These are phyloP conservation scores for Acropternis orthonyx DNA, from an alignment of 2,797 vertebrate genomes.

Conservation along the genomic window DNA sequence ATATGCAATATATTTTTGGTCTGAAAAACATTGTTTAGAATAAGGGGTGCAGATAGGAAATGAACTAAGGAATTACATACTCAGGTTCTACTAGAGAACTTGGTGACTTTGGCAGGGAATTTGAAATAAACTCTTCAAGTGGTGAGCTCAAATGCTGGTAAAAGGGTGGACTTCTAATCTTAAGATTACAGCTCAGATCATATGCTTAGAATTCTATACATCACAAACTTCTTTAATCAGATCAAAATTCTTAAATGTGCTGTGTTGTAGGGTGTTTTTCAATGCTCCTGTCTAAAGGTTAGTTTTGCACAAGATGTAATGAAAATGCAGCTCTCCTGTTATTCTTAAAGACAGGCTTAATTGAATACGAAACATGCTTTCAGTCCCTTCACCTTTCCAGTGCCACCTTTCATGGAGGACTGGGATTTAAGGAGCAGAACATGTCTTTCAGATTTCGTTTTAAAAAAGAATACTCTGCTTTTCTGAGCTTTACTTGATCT, in stretches of 20 bases:
- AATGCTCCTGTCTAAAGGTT: not conserved
- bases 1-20: not conserved
- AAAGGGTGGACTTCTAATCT: not conserved
- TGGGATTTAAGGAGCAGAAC: not conserved
- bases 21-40: not conserved
- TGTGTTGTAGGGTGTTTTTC: not conserved
- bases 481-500: not conserved
- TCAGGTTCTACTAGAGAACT: not conserved
- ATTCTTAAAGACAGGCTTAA: not conserved
- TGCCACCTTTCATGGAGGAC: not conserved
- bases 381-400: not conserved
- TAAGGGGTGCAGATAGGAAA: not conserved
- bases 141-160: not conserved
- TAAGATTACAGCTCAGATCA: not conserved
- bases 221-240: not conserved
- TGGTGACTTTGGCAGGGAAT: not conserved
- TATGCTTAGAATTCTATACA: not conserved
- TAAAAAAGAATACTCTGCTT: not conserved
- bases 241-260: not conserved
- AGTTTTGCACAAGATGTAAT: not conserved
- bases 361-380: not conserved
- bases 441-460: not conserved
- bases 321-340: not conserved
- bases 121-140: not conserved
- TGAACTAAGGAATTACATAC: not conserved